Evolutionary conservation across 2,888 invertebrate genomes (phyloP), one percentile per base, ranked within the genome.

Genomic region (Caenorhabditis drosophilae): DNA sequence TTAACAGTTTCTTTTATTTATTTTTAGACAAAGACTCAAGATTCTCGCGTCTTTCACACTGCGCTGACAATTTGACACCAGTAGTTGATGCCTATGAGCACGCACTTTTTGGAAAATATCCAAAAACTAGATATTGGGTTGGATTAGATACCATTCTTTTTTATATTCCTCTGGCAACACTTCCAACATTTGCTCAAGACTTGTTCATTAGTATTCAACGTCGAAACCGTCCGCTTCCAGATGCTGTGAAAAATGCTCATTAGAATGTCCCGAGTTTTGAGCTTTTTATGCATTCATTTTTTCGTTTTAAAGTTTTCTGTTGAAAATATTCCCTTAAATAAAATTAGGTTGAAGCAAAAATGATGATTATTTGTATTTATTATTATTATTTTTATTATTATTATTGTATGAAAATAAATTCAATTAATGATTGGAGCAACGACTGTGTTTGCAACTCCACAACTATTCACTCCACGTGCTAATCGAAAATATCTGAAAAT

Each of bases 381-480:
- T n/a, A n/a, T n/a, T n/a, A n/a, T n/a, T n/a, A n/a, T n/a, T n/a
- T n/a, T n/a, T n/a, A n/a, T n/a, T n/a, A n/a, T n/a, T n/a, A n/a
- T n/a, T n/a, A n/a, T n/a, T n/a, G n/a, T n/a, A n/a, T n/a, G 7
- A 11, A 27, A 22, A 42, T 34, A 4, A 44, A 23, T 22, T 67
- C 31, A 67, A 15, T 59, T 60, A 12, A 70, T 64, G 3, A 73
- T 49, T 11, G 73, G 66, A 18, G 68, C 73, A 2, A 70, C 70
- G 1, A 67, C 66, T 0, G 41, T 59, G 7, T 73, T 62, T 6
- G 74, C 73, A 16, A 74, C 35, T 4, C 79, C 77, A 46, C 78
- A 78, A 20, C 72, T 62, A 44, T 78, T 77, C 7, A 73, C 70
- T n/a, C 79, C 78, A 18, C 78, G 46, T 15, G 63, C 70, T 40